These are phyloP conservation scores for Heliconius melpomene DNA, from an alignment of 1,140 invertebrate genomes.

Conservation along the genomic window DNA sequence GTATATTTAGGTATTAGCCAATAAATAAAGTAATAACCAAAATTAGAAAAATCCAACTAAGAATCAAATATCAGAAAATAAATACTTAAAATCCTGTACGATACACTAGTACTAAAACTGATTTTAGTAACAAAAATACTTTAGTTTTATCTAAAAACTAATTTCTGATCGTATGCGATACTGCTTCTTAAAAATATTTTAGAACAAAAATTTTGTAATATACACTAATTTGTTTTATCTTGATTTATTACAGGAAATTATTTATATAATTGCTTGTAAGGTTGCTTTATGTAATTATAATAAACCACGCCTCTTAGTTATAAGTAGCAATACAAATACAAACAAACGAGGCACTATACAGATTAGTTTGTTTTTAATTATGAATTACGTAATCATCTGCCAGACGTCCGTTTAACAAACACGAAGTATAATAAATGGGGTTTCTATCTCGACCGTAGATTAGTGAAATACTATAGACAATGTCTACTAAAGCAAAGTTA, in stretches of 20 bases:
- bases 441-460: not conserved
- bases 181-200: not conserved
- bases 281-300: slow-evolving; percentile 34
- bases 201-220: not conserved
- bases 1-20: no score
- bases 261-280: slow-evolving; percentile 37
- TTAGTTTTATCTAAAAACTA: no score
- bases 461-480: slow-evolving; percentile 10
- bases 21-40: no score
- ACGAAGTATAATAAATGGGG: not conserved
- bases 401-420: slow-evolving; percentile 20
- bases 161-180: no score
- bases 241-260: slow-evolving; percentile 35
- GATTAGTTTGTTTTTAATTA: slow-evolving; percentile 40
- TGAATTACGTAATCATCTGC: slow-evolving; percentile 31
- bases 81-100: no score
- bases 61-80: no score
- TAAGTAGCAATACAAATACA: slow-evolving; percentile 36
- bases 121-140: no score
- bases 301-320: slow-evolving; percentile 31
- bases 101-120: no score
- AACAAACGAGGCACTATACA: slow-evolving; percentile 34
- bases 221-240: slow-evolving; percentile 11
- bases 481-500: slow-evolving; percentile 1
- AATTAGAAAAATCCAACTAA: no score